phyloP scores from a whole-genome alignment of 2,888 invertebrate species.

The Erebia aethiops region DNA sequence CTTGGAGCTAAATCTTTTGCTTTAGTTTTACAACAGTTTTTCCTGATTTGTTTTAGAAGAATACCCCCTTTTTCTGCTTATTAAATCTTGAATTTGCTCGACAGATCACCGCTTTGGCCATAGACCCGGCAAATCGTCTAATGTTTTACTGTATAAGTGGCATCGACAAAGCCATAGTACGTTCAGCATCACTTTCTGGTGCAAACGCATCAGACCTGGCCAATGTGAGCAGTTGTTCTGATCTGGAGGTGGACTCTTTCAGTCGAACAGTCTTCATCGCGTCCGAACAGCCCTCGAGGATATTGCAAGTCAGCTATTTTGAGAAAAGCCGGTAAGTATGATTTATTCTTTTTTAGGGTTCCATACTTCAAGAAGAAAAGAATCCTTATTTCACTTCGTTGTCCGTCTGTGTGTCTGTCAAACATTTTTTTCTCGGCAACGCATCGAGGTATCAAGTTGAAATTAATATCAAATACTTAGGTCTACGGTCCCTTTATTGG shows the following conservation, averaged over 20 bases:
- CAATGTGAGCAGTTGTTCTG: constrained; percentile 61
- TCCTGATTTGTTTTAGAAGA: no score
- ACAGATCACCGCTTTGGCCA: constrained; percentile 38
- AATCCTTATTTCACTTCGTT: no score
- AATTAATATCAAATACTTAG: no score
- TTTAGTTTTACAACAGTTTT: no score
- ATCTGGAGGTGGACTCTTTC: constrained; percentile 78
- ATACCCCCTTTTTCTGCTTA: no score
- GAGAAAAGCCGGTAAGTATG: constrained; percentile 58
- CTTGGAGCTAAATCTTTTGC: no score
- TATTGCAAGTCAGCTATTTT: constrained; percentile 70
- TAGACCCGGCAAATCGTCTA: constrained; percentile 84
- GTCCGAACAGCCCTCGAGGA: constrained; percentile 79
- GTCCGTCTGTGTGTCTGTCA: no score
- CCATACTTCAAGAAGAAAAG: no score
- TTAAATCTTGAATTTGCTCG: not conserved
- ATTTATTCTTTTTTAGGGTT: no score
- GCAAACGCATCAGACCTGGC: constrained; percentile 66
- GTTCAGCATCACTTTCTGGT: constrained; percentile 82
- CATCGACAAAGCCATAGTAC: constrained; percentile 74
- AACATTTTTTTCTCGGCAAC: no score
- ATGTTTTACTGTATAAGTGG: constrained; percentile 83
- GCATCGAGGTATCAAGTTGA: no score
- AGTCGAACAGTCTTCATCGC: constrained; percentile 87
- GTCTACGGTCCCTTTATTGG: no score